Evolutionary conservation across 2,888 invertebrate genomes (phyloP), one percentile per base, ranked within the genome.

Genomic region (Cerastoderma edule): DNA sequence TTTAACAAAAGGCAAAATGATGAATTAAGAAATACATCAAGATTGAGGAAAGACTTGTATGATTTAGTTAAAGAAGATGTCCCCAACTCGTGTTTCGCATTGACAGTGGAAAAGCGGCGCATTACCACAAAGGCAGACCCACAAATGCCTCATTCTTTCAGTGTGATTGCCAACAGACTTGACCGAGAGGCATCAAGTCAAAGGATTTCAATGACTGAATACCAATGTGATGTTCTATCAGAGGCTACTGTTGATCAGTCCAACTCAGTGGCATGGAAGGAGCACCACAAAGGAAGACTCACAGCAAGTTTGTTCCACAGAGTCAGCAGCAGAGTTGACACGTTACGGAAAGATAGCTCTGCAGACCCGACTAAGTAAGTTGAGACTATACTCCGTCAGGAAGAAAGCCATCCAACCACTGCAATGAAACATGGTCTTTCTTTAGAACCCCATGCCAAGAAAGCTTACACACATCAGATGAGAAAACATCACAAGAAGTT

Each of bases 381-480:
- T 8, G n/a, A 69, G 4, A 39, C 39, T 3, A 22, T 77, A 5
- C n/a, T 76, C 19, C 72, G 76, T 0, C 0, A 64, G 27, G 24
- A 13, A 32, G 13, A 35, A 22, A 10, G 1, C n/a, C 13, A n/a
- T n/a, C 66, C 28, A 39, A 78, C 70, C 2, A 30, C 28, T 22
- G 77, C 73, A 28, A 77, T 77, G 77, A 77, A 77, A 46, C 69
- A 77, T 67, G 72, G 77, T 8, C 24, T 72, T 22, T 72, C 69
- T 1, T 16, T 73, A 24, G 72, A 77, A 44, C 60, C 66, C 6
- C n/a, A 30, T 53, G 72, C 72, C 1, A 77, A 72, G 46, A 64
- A 66, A 32, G 28, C 19, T 1, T 77, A 77, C 30, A n/a, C n/a
- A 16, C 22, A 53, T 10, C 16, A 22, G 13, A 57, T 60, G 65